Conservation (phyloP, 2,888 invertebrate species). For the Steinernema carpocapsae region DNA sequence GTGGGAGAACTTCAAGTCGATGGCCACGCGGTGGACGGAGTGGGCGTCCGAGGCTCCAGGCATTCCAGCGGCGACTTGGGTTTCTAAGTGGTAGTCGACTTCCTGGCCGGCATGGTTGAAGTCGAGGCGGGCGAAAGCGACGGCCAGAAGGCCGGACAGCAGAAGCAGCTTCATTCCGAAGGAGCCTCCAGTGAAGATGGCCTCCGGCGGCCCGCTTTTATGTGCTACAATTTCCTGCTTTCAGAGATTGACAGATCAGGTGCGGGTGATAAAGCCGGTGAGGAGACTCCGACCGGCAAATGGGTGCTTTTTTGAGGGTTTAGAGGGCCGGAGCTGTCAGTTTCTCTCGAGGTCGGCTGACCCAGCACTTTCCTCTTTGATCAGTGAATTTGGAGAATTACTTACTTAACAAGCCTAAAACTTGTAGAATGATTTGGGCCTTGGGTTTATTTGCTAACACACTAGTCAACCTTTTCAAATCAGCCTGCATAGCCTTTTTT, state of each 20-base stretch:
- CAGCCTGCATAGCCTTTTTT: no score
- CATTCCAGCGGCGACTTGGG: constrained; percentile 14
- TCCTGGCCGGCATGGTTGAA: background rate
- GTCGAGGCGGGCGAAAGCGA: background rate
- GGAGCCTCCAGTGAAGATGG: background rate
- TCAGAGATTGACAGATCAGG: background rate
- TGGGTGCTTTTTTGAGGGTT: background rate
- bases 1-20: background rate
- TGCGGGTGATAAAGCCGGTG: background rate
- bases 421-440: no score
- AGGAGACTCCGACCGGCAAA: background rate
- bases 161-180: constrained; percentile 21
- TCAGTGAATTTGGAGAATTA: background rate
- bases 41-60: background rate
- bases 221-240: background rate
- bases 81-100: background rate
- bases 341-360: background rate
- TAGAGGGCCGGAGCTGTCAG: background rate
- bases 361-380: background rate
- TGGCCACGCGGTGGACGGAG: background rate
- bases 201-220: background rate
- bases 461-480: no score
- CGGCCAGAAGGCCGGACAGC: constrained; percentile 17
- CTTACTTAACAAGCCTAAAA: no score
- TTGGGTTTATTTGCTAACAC: no score